Percentiles rank a stretch among this genome's conserved stretches.
Conservation (phyloP, 2,113 vertebrate genomes). For the Nymphicus hollandicus region DNA sequence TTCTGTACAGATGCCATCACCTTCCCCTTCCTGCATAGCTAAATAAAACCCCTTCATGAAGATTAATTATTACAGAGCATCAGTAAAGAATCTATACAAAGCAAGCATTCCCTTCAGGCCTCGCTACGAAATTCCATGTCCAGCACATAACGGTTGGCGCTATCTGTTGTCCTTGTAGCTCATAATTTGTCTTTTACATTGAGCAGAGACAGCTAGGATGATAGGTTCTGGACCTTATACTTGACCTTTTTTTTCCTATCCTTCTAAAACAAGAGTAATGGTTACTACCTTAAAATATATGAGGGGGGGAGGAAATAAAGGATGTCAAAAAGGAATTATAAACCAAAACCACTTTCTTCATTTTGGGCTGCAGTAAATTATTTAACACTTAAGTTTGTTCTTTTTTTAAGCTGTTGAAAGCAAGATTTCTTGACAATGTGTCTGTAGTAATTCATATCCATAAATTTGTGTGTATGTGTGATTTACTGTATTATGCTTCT, state of each 20-base stretch:
- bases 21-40: neutral
- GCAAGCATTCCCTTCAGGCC: neutral
- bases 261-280: neutral
- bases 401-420: slow-evolving; percentile 28
- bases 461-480: neutral
- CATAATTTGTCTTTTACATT: neutral
- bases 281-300: neutral
- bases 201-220: neutral
- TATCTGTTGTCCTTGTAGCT: neutral
- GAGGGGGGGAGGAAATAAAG: neutral
- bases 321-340: neutral
- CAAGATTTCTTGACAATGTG: neutral
- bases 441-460: slow-evolving; percentile 6
- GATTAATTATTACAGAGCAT: neutral
- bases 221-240: neutral
- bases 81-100: neutral
- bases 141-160: neutral
- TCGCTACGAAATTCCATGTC: neutral
- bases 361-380: slow-evolving; percentile 9
- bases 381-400: neutral
- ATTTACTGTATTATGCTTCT: slow-evolving; percentile 12
- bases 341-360: neutral
- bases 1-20: neutral
- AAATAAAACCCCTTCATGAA: neutral
- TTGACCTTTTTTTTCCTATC: neutral